These are phyloP conservation scores for Thunnus albacares DNA, from an alignment of 2,797 vertebrate genomes.

Conservation along the genomic window DNA sequence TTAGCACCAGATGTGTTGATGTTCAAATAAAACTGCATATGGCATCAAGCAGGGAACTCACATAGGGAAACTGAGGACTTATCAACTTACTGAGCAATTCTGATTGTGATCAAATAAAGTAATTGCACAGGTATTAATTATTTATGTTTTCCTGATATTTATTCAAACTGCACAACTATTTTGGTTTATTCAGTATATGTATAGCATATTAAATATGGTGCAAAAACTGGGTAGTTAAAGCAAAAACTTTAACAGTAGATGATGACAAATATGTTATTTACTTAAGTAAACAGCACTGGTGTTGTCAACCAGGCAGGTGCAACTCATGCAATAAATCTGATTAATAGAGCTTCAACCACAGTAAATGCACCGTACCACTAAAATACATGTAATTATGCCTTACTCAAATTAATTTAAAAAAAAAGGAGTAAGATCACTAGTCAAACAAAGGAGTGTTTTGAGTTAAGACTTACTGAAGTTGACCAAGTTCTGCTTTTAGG, in stretches of 20 bases:
- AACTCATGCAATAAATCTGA: background rate
- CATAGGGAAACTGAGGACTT: background rate
- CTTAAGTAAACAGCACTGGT: background rate
- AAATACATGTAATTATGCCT: background rate
- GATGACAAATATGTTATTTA: background rate
- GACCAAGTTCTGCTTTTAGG: conserved; percentile 84
- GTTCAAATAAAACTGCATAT: background rate
- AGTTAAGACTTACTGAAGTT: conserved; percentile 84
- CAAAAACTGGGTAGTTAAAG: background rate
- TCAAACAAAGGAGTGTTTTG: background rate
- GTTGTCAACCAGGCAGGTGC: background rate
- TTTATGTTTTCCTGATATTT: background rate
- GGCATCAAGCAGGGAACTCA: background rate
- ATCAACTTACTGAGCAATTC: background rate
- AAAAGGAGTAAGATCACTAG: too few species aligned
- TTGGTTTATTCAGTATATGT: background rate
- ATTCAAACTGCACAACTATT: background rate
- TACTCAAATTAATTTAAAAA: background rate
- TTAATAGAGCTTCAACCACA: too few species aligned
- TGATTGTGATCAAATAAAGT: background rate
- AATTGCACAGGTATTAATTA: background rate
- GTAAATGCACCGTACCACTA: background rate
- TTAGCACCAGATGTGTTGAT: background rate
- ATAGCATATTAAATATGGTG: too few species aligned
- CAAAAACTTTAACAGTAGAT: background rate